phyloP scores from a whole-genome alignment of 2,113 vertebrate genomes.

The Gyps fulvus region DNA sequence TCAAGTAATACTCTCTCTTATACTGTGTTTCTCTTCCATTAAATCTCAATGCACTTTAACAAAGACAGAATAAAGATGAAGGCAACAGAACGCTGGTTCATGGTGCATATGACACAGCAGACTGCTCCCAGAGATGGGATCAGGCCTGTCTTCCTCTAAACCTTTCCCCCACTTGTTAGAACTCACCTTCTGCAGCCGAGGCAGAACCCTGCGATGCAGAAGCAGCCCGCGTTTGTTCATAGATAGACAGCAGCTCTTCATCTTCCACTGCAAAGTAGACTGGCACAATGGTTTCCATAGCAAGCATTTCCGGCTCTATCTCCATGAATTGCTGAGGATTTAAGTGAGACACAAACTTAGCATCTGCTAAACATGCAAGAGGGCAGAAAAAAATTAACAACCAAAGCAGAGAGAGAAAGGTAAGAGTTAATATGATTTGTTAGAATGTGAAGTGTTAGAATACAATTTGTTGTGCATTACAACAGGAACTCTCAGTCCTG shows the following conservation, averaged over 20 bases:
- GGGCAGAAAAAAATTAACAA: neutral
- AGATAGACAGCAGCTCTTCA: conserved; percentile 92
- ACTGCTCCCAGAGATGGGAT: neutral
- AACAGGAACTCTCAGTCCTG: neutral
- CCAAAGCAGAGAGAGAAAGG: neutral
- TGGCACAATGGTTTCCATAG: conserved; percentile 93
- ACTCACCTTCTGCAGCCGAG: conserved; percentile 92
- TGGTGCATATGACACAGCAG: neutral
- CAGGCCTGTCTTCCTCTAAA: neutral
- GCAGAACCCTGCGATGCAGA: conserved; percentile 89
- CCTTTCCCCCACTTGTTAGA: neutral
- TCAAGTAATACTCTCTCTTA: neutral
- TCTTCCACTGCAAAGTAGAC: conserved; percentile 98
- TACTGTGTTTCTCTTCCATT: neutral
- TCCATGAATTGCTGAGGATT: conserved; percentile 93
- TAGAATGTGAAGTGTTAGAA: neutral
- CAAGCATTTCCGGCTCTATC: conserved; percentile 95
- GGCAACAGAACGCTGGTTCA: neutral
- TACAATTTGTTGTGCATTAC: neutral
- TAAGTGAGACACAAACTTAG: neutral
- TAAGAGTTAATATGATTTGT: neutral
- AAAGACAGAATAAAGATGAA: neutral
- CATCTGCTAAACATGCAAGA: neutral
- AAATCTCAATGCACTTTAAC: neutral
- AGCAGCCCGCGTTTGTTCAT: conserved; percentile 89